These are phyloP conservation scores for Drosophila neotestacea DNA, from an alignment of 2,888 invertebrate genomes.

Conservation along the genomic window DNA sequence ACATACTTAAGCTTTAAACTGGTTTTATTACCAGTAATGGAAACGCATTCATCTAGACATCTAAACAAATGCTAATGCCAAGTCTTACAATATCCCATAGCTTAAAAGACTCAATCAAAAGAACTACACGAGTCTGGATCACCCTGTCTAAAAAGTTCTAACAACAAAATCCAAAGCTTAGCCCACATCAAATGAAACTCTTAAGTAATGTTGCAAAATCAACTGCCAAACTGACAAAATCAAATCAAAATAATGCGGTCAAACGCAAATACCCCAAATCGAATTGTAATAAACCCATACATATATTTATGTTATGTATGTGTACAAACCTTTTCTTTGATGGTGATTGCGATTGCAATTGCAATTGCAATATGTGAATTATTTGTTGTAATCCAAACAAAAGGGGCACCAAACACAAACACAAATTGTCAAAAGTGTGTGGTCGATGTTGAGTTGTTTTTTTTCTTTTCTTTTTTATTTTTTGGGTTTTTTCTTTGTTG, in stretches of 20 bases:
- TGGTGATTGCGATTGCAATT: conserved; percentile 20
- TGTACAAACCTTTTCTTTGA: conserved; percentile 50
- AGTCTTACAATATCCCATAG: too few relatives aligned
- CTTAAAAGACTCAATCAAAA: too few relatives aligned
- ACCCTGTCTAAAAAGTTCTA: neutral
- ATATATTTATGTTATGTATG: neutral
- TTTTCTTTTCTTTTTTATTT: too few relatives aligned
- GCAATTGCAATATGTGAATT: conserved; percentile 62
- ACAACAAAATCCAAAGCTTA: neutral
- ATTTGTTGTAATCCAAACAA: conserved; percentile 70
- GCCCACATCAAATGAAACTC: conserved; percentile 3
- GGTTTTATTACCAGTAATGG: too few relatives aligned
- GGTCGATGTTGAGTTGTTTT: conserved; percentile 1
- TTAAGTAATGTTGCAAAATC: conserved; percentile 6
- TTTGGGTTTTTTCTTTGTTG: conserved; percentile 9
- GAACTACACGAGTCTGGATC: too few relatives aligned
- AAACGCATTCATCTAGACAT: too few relatives aligned
- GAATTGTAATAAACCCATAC: conserved; percentile 32
- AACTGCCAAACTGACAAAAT: conserved; percentile 26
- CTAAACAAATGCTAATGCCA: too few relatives aligned
- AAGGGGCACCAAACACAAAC: conserved; percentile 37
- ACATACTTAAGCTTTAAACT: too few relatives aligned
- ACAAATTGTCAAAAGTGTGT: conserved; percentile 13
- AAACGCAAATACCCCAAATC: conserved; percentile 27
- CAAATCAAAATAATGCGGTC: conserved; percentile 51